Percentiles rank a stretch among this genome's conserved stretches.
phyloP scores from a whole-genome alignment of 2,888 invertebrate genomes.

The Leptopilina syphax region DNA sequence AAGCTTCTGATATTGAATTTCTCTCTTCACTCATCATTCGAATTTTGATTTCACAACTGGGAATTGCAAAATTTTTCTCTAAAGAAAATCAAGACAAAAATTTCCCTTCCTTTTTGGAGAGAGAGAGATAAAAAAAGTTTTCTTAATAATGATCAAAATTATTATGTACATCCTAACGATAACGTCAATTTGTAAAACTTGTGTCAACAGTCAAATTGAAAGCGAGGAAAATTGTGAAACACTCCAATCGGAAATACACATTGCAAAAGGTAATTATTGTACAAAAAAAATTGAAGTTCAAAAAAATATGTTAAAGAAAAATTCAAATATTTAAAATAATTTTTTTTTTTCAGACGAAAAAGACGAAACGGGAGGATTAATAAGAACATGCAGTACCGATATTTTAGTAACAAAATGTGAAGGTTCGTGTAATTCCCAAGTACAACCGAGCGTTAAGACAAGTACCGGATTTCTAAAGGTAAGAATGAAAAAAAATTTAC shows the following conservation, averaged over 20 bases:
- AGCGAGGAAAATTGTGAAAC: conserved; percentile 87
- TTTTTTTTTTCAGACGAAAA: conserved; percentile 85
- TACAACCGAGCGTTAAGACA: conserved; percentile 92
- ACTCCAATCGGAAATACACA: conserved; percentile 89
- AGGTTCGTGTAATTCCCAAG: conserved; percentile 93
- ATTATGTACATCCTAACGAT: conserved; percentile 29
- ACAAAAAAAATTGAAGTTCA: background rate
- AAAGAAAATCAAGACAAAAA: too few relatives aligned
- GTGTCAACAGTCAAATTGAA: conserved; percentile 42
- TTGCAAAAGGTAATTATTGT: conserved; percentile 85
- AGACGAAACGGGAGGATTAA: conserved; percentile 89
- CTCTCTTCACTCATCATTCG: conserved; percentile 62
- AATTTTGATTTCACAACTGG: background rate
- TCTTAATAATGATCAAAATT: conserved; percentile 11
- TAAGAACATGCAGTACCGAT: conserved; percentile 92
- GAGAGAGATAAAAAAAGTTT: background rate
- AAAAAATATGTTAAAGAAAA: background rate
- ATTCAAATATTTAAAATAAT: too few relatives aligned
- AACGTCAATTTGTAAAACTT: background rate
- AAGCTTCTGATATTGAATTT: conserved; percentile 64
- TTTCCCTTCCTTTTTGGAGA: background rate
- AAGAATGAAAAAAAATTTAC: conserved; percentile 46
- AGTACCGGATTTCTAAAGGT: conserved; percentile 94
- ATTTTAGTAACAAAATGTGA: conserved; percentile 95
- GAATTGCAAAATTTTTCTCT: background rate